Percentiles rank a stretch among this genome's conserved stretches.
phyloP scores from a whole-genome alignment of 2,113 vertebrate genomes.

The Anhinga rufa region DNA sequence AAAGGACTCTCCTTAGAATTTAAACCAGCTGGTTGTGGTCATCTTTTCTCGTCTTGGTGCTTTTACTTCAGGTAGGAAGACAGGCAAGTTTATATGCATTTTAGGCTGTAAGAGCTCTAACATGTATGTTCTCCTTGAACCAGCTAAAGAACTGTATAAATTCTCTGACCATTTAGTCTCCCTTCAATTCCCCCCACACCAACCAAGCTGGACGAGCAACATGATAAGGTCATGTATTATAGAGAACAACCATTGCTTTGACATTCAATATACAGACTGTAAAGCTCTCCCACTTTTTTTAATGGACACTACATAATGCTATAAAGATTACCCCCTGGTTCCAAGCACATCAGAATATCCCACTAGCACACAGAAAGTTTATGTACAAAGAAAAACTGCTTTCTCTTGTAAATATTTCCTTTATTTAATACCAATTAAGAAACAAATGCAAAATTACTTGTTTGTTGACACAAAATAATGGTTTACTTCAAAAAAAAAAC shows the following conservation, averaged over 20 bases:
- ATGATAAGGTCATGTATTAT: neutral
- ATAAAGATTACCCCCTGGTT: neutral
- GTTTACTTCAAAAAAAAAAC: neutral
- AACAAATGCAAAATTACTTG: neutral
- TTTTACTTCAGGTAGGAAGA: neutral
- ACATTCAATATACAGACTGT: neutral
- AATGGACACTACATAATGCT: neutral
- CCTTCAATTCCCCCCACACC: neutral
- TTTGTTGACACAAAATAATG: neutral
- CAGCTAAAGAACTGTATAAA: neutral
- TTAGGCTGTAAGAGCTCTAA: neutral
- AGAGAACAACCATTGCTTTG: neutral
- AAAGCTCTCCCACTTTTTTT: neutral
- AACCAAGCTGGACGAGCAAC: neutral
- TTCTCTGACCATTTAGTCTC: neutral
- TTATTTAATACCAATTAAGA: neutral
- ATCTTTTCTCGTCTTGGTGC: neutral
- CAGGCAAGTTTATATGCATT: neutral
- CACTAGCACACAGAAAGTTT: neutral
- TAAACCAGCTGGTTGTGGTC: neutral
- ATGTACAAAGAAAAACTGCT: neutral
- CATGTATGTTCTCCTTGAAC: neutral
- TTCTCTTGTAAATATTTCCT: neutral
- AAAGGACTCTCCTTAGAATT: neutral
- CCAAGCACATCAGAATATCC: neutral